Percentiles rank a stretch among this genome's conserved stretches.
These are phyloP conservation scores for Rhinella marina DNA, from an alignment of 2,797 vertebrate genomes.

Conservation along the genomic window DNA sequence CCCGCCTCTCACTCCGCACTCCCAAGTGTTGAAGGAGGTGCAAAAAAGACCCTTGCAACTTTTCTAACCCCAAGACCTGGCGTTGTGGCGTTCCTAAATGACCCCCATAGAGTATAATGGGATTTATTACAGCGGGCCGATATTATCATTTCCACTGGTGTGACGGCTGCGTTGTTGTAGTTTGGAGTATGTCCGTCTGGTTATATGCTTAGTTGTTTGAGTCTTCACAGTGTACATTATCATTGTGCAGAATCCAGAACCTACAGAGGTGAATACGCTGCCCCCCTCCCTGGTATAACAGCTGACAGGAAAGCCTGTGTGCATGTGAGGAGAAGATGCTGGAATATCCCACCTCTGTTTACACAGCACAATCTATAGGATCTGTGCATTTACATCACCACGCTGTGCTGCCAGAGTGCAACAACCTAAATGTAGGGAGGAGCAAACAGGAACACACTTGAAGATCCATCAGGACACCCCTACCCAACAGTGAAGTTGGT, in stretches of 20 bases:
- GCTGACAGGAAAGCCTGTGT: constrained; percentile 40
- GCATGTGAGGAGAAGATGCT: constrained; percentile 35
- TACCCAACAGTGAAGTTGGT: neutral
- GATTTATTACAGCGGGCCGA: no score
- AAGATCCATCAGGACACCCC: neutral
- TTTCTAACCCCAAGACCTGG: no score
- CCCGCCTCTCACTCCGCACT: no score
- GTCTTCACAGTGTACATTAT: neutral
- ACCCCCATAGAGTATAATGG: no score
- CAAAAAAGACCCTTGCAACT: no score
- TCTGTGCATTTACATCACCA: neutral
- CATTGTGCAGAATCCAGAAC: constrained; percentile 10
- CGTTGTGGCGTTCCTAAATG: no score
- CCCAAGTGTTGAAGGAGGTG: no score
- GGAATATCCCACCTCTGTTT: constrained; percentile 13
- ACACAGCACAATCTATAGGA: constrained; percentile 1
- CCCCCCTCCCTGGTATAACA: neutral
- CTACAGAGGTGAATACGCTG: neutral
- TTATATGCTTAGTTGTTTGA: no score
- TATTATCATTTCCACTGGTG: no score
- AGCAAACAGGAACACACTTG: neutral
- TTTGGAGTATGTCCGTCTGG: no score
- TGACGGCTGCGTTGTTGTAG: no score
- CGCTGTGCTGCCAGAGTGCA: neutral
- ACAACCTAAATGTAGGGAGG: neutral